phyloP scores from a whole-genome alignment of 2,113 vertebrate species.

The Myiagra hebetior region DNA sequence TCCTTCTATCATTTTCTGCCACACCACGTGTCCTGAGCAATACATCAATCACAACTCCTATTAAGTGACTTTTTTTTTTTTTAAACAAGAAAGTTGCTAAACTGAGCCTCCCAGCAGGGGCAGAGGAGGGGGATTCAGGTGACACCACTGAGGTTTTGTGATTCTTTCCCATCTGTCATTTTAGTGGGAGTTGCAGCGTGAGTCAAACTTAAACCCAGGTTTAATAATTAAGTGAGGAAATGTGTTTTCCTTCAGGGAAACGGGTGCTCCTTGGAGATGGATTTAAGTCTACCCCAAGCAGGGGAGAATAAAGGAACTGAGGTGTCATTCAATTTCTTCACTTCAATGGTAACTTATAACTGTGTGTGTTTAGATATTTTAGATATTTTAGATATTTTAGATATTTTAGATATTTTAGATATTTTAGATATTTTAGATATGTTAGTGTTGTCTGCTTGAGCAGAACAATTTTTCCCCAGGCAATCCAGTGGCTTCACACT shows the following conservation, averaged over 20 bases:
- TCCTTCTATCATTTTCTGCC: constrained; percentile 80
- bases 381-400: not conserved
- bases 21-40: constrained; percentile 78
- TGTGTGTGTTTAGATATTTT: rapidly evolving
- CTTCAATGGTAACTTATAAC: not conserved
- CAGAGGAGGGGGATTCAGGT: not conserved
- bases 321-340: not conserved
- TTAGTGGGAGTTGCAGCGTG: not conserved
- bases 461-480: not conserved
- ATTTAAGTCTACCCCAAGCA: not conserved
- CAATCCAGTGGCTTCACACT: not conserved
- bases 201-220: not conserved
- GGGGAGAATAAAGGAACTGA: not conserved
- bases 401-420: rapidly evolving
- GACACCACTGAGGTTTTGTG: not conserved
- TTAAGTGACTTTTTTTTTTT: not conserved
- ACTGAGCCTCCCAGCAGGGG: not conserved
- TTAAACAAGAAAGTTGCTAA: not conserved
- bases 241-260: not conserved
- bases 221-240: not conserved
- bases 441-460: not conserved
- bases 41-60: constrained; percentile 26
- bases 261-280: not conserved
- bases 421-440: not conserved
- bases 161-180: not conserved